Evolutionary conservation across 1,140 invertebrate species (phyloP).

Genomic region (Caenorhabditis briggsae): DNA sequence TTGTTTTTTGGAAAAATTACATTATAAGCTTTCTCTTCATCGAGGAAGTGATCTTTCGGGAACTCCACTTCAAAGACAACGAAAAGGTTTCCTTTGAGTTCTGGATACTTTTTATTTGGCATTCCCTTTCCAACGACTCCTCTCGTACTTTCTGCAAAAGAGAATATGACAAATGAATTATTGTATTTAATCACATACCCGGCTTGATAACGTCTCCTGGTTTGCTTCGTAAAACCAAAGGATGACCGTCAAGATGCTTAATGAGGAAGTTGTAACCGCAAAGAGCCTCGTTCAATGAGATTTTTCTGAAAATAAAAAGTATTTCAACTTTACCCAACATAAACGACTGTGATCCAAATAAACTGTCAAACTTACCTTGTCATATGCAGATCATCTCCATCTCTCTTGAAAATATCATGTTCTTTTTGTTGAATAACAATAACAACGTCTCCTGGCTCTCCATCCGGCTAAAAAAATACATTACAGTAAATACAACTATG

Average conservation of each 20-base stretch:
- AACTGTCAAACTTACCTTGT: constrained; percentile 69
- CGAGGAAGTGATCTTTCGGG: constrained; percentile 85
- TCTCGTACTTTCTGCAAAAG: constrained; percentile 69
- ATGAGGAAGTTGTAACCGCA: constrained; percentile 81
- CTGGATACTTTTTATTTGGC: constrained; percentile 84
- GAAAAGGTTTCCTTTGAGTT: constrained; percentile 89
- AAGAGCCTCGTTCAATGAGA: constrained; percentile 80
- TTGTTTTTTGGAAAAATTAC: constrained; percentile 64
- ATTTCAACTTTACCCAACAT: too few species aligned
- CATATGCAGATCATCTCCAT: constrained; percentile 79
- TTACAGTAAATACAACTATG: not conserved
- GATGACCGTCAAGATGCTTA: constrained; percentile 87
- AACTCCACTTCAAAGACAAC: constrained; percentile 89
- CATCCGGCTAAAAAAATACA: constrained; percentile 73
- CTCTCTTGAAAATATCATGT: constrained; percentile 79
- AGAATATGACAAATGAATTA: not conserved
- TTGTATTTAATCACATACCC: constrained; percentile 70
- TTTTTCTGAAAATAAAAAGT: constrained; percentile 74
- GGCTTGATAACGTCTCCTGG: constrained; percentile 85
- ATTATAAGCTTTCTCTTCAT: constrained; percentile 82
- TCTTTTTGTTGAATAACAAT: constrained; percentile 80
- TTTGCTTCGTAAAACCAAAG: constrained; percentile 84
- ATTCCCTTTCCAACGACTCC: constrained; percentile 81
- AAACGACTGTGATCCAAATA: too few species aligned
- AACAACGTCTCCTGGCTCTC: constrained; percentile 81